These are phyloP conservation scores for Eciton burchellii DNA, from an alignment of 1,140 invertebrate genomes.

Conservation along the genomic window DNA sequence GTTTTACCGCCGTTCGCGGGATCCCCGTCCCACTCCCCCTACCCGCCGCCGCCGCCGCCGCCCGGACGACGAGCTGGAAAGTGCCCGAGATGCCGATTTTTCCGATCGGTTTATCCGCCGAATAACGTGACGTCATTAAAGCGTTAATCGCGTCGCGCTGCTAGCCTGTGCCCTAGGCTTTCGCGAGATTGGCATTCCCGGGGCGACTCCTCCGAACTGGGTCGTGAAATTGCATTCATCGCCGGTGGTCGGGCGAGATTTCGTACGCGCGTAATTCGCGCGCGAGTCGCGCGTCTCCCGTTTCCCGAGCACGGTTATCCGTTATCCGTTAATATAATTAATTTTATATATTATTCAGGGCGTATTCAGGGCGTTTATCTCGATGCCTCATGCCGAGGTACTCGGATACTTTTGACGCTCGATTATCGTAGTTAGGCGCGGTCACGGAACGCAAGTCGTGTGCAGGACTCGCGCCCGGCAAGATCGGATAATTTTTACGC, in stretches of 20 bases:
- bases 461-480: background rate
- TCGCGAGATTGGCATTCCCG: constrained; percentile 54
- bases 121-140: constrained; percentile 62
- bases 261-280: constrained; percentile 9
- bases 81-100: constrained; percentile 58
- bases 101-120: constrained; percentile 58
- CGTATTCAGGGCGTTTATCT: too few relatives aligned
- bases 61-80: constrained; percentile 61
- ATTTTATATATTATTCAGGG: background rate
- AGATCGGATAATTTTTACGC: constrained; percentile 55
- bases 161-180: constrained; percentile 45
- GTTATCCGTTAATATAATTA: background rate
- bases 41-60: too few relatives aligned
- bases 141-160: constrained; percentile 50
- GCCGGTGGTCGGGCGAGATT: constrained; percentile 30
- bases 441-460: constrained; percentile 2
- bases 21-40: constrained; percentile 19
- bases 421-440: too few relatives aligned
- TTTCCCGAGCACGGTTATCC: background rate
- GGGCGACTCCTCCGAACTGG: constrained; percentile 20
- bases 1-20: constrained; percentile 40
- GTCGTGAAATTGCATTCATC: constrained; percentile 46
- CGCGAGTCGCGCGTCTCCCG: background rate
- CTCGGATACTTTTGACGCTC: background rate
- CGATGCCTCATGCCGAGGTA: background rate